Evolutionary conservation across 2,888 invertebrate genomes (phyloP), one percentile per base, ranked within the genome.

Genomic region (Lysandra bellargus): DNA sequence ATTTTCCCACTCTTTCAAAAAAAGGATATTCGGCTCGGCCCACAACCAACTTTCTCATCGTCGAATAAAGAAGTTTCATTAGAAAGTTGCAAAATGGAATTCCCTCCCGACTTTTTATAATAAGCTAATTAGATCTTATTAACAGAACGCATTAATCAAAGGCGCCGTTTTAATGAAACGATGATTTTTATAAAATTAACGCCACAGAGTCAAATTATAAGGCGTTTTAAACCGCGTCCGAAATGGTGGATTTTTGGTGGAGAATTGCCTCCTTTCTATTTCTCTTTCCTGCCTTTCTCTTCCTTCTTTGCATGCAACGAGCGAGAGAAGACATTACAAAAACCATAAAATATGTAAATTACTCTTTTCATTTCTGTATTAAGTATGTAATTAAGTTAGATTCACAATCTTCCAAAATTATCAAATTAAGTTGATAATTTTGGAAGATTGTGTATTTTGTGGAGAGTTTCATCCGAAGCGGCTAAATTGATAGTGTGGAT

Each of bases 81-180:
- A 40, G 44, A 17, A 74, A 44, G 9, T 9, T 74, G 74, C 14
- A 74, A 74, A 74, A 74, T 74, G 44, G 9, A 44, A 74, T 74
- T 74, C 12, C n/a, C n/a, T 44, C 23, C 49, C 74, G 44, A 74
- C 74, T 44, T 74, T 74, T 74, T 74, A 44, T 74, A 40, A 17
- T 40, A 44, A 74, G 40, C 44, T 74, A 44, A 74, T 74, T 74
- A 74, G n/a, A 73, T 74, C n/a, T n/a, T 44, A 74, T 53, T 37
- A 78, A 78, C 9, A 53, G 49, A 49, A 33, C n/a, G n/a, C 72
- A 60, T 72, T 64, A 75, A 78, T 78, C 17, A 78, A 77, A 78
- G 57, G 61, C 30, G 74, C 9, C 17, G 61, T 57, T 78, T 78
- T 37, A 78, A 78, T 60, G 4, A 40, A 44, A 74, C 40, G 37